Evolutionary conservation across 2,797 vertebrate species (phyloP).

Genomic region (Catostomus latipinnis): DNA sequence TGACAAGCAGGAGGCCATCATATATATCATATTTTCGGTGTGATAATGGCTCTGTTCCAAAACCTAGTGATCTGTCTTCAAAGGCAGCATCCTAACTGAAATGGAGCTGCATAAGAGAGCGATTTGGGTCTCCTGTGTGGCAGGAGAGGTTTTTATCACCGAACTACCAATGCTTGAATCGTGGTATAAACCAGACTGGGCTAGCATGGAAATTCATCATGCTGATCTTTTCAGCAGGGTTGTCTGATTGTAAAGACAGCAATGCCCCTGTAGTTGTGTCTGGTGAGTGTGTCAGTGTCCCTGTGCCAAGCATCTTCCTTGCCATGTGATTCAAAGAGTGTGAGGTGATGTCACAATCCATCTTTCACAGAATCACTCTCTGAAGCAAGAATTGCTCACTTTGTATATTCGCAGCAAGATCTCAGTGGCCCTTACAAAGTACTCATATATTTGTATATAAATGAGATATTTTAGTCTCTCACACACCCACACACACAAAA

Average conservation of each 20-base stretch:
- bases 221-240: background rate
- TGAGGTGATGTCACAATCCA: conserved; percentile 76
- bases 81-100: too few relatives aligned
- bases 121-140: too few relatives aligned
- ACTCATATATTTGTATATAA: background rate
- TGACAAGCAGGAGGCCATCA: background rate
- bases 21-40: background rate
- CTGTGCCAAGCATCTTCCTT: conserved; percentile 61
- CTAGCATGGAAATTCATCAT: too few relatives aligned
- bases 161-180: too few relatives aligned
- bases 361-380: conserved; percentile 64
- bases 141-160: too few relatives aligned
- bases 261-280: conserved; percentile 19
- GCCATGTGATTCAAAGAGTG: conserved; percentile 70
- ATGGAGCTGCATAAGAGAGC: too few relatives aligned
- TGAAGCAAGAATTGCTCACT: conserved; percentile 53
- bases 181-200: too few relatives aligned
- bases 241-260: background rate
- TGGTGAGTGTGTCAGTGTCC: conserved; percentile 60
- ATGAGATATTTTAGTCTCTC: background rate
- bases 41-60: too few relatives aligned
- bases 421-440: background rate
- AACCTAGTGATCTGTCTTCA: too few relatives aligned
- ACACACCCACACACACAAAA: background rate
- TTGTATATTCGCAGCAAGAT: conserved; percentile 9